Evolutionary conservation across 2,113 vertebrate genomes (phyloP), one percentile per base, ranked within the genome.

Genomic region (Neodon shergylaensis): DNA sequence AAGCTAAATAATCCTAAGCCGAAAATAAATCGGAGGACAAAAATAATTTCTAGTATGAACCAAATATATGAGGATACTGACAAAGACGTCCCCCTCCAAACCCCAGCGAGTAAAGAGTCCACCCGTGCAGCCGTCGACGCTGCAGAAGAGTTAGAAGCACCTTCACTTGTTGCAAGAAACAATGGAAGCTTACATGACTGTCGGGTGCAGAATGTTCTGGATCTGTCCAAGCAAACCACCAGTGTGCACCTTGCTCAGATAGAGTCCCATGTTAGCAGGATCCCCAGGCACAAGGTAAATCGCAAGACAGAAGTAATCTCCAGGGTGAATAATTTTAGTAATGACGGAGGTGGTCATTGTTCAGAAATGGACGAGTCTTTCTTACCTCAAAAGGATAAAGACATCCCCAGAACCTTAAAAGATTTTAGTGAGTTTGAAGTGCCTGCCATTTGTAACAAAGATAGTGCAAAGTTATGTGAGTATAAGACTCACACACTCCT

Each of bases 11-110:
- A 96, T 49, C 63, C 19, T 13, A 97, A 81, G 49, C 73, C n/a
- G 74, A 96, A 81, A 95, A 54, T 88, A 92, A 98, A 93, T 47
- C 73, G 87, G 54, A 98, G 94, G 63, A 94, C 95, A 85, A 63
- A 97, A 95, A 95, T 92, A n/a, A 52, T 95, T 98, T 97, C 97
- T 93, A 92, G 96, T 93, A 68, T 61, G 70, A 97, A 66, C 26
- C 88, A 94, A 72, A 58, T 86, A 90, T 28, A 39, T 86, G 68
- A 93, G 22, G 49, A 8, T 90, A 66, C 63, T 96, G 65, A 74
- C 11, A 90, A 97, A 94, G 96, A 73, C 61, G 17, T 79, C 54
- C 63, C 90, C 31, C 33, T 65, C 54, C 94, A 42, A 66, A 78
- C 73, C 54, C 93, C 54, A 19, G 22, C 77, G 49, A 49, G n/a